Evolutionary conservation across 2,113 vertebrate species (phyloP), one percentile per base, ranked within the genome.

Genomic region (Brachypodius melanocephalos): DNA sequence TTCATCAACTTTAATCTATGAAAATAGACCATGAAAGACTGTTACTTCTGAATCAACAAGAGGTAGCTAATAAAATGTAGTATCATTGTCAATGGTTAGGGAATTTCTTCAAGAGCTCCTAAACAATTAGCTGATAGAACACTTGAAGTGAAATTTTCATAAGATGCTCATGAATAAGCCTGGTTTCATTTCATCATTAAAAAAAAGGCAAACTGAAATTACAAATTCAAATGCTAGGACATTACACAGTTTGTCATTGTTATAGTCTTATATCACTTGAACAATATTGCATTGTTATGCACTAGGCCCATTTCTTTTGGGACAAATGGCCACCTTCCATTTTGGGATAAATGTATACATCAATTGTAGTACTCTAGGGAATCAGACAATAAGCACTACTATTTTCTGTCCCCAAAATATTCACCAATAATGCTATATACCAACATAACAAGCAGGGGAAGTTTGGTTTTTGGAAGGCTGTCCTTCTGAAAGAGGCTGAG

Each of bases 71-170:
- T 80, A 83, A 76, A 66, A 66, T 48, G 57, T 48, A 77, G 28
- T 31, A 11, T 36, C 63, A 10, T 63, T 12, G 81, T 57, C 76
- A 90, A 42, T 7, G 34, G 48, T 58, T 93, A 68, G 78, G 52
- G 63, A 81, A 71, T 90, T 74, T 91, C 83, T 80, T 84, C 49
- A 94, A 94, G 72, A 92, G 57, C 51, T 85, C 59, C 75, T 80
- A 22, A 90, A 65, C 36, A 73, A 77, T 78, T 77, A 90, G 28
- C 43, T 72, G 72, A 25, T 40, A 71, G 57, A 88, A 52, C n/a
- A 72, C 34, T 81, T 71, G n/a, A 94, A 88, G 36, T 17, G 11
- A 67, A 86, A 72, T 86, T 62, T 80, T 88, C 8, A 3, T 46
- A 61, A 77, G 29, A 40, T 74, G 59, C 28, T 92, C 29, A 25